Percentiles rank a stretch among this genome's conserved stretches.
Conservation (phyloP, 2,113 vertebrate genomes). For the Grantiella picta region DNA sequence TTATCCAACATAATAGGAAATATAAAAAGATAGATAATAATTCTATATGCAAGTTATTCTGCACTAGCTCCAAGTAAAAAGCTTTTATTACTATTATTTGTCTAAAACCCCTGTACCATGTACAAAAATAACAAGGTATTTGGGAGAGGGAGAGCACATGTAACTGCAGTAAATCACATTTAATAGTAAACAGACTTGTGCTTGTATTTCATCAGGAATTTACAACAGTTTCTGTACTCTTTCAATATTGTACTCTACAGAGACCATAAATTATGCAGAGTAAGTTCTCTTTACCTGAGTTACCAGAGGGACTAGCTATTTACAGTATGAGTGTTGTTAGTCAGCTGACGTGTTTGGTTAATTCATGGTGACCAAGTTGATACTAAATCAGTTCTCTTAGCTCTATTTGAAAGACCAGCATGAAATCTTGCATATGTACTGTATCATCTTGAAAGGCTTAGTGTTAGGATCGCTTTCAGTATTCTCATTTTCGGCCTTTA, state of each 20-base stretch:
- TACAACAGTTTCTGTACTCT: not conserved
- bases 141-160: accelerated
- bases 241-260: not conserved
- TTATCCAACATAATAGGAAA: not conserved
- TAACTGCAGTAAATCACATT: not conserved
- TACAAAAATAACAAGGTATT: not conserved
- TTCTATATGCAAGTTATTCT: not conserved
- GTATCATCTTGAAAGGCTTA: not conserved
- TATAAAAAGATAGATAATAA: not conserved
- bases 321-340: not conserved
- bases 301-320: not conserved
- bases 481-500: not conserved
- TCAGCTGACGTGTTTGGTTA: not conserved
- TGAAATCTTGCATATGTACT: not conserved
- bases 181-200: not conserved
- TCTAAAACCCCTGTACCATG: not conserved
- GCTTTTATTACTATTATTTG: not conserved
- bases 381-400: not conserved
- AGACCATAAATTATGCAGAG: not conserved
- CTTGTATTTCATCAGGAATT: not conserved
- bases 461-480: not conserved
- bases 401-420: not conserved
- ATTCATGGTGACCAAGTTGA: not conserved
- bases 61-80: not conserved
- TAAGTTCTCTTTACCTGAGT: not conserved